phyloP scores from a whole-genome alignment of 2,113 vertebrate genomes.

The Heterotis niloticus region DNA sequence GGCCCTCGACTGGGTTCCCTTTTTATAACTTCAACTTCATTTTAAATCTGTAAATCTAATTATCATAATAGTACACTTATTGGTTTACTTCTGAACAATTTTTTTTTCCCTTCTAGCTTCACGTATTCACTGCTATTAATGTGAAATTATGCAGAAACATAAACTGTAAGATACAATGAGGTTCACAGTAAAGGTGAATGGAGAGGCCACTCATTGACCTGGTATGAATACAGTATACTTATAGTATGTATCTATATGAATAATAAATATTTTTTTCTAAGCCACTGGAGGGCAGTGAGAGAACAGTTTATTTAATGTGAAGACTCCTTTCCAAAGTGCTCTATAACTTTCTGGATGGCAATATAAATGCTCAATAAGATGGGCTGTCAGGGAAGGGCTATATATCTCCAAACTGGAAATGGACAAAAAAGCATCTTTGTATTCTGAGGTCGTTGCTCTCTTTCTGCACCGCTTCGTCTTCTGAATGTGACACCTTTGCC shows the following conservation, averaged over 20 bases:
- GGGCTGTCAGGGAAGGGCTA: not conserved
- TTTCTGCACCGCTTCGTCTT: not conserved
- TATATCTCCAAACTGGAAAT: not conserved
- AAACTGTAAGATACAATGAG: no score
- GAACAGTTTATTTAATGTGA: constrained; percentile 40
- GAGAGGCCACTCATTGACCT: not conserved
- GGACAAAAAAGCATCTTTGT: not conserved
- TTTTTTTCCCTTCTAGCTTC: no score
- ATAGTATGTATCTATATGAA: not conserved
- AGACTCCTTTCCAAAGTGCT: constrained; percentile 36
- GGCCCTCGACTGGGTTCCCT: no score
- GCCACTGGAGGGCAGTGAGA: constrained; percentile 71
- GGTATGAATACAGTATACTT: not conserved
- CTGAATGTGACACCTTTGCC: not conserved
- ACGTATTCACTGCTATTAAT: no score
- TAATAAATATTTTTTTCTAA: constrained; percentile 38
- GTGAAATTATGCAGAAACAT: no score
- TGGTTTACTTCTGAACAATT: no score
- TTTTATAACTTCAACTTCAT: no score
- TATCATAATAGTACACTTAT: no score
- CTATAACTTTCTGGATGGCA: constrained; percentile 19
- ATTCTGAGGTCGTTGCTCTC: not conserved
- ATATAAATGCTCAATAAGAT: constrained; percentile 54
- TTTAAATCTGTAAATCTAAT: no score
- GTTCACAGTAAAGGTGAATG: no score